Percentiles rank a stretch among this genome's conserved stretches.
phyloP scores from a whole-genome alignment of 2,113 vertebrate species.

The Falco punctatus region DNA sequence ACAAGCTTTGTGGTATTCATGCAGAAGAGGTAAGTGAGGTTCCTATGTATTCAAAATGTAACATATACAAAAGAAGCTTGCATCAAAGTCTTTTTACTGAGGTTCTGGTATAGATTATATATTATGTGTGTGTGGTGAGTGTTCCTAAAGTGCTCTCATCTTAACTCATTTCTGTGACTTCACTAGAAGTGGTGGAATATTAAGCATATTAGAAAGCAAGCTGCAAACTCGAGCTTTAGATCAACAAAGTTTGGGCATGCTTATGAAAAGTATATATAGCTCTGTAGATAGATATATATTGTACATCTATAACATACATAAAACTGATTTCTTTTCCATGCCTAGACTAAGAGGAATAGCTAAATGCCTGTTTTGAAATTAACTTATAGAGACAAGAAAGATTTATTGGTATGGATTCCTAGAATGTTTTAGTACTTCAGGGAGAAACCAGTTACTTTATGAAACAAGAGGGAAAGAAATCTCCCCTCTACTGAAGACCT shows the following conservation, averaged over 20 bases:
- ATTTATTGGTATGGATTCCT: not conserved
- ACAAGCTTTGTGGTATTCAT: slow-evolving; percentile 93
- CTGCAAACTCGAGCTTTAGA: not conserved
- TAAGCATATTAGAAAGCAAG: not conserved
- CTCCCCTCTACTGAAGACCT: not conserved
- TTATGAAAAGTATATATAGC: not conserved
- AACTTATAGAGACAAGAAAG: not conserved
- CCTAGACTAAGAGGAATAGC: not conserved
- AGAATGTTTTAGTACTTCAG: not conserved
- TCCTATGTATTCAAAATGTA: not conserved
- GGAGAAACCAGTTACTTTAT: not conserved
- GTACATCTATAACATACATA: not conserved
- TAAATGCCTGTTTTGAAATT: not conserved
- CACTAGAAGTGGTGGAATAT: not conserved
- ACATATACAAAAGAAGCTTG: not conserved
- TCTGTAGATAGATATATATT: not conserved
- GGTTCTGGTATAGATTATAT: not conserved
- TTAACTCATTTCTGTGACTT: not conserved
- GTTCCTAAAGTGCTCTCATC: not conserved
- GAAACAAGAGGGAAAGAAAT: not conserved
- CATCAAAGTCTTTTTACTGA: not conserved
- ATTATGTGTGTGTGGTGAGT: no score
- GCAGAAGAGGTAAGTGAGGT: slow-evolving; percentile 89
- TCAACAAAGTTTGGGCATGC: not conserved
- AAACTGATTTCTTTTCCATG: not conserved